These are phyloP conservation scores for Empis livida DNA, from an alignment of 2,888 invertebrate genomes.

Conservation along the genomic window DNA sequence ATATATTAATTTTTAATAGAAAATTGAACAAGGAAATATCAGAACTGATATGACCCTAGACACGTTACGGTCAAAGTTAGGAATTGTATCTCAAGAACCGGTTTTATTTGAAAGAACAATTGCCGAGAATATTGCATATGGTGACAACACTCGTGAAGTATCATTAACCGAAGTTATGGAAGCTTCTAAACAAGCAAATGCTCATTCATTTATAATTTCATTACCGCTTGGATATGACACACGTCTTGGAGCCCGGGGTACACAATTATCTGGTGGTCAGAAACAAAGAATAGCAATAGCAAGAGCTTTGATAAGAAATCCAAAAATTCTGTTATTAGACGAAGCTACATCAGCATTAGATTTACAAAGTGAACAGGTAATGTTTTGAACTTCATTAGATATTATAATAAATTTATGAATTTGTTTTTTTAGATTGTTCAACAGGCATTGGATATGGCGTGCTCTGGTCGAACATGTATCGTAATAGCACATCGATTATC, in stretches of 20 bases:
- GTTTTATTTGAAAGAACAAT: slow-evolving; percentile 71
- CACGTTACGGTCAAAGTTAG: slow-evolving; percentile 58
- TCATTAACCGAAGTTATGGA: slow-evolving; percentile 57
- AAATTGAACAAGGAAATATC: slow-evolving; percentile 44
- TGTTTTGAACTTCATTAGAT: neutral
- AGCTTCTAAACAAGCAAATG: slow-evolving; percentile 64
- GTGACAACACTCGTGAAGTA: slow-evolving; percentile 56
- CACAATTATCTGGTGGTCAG: slow-evolving; percentile 73
- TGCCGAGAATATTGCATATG: slow-evolving; percentile 77
- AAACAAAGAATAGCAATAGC: slow-evolving; percentile 80
- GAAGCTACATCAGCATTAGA: slow-evolving; percentile 73
- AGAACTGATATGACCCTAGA: slow-evolving; percentile 46
- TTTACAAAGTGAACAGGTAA: slow-evolving; percentile 59
- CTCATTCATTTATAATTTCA: slow-evolving; percentile 60
- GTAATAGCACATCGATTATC: slow-evolving; percentile 78
- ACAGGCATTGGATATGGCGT: slow-evolving; percentile 71
- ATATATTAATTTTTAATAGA: slow-evolving; percentile 20
- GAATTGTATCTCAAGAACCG: slow-evolving; percentile 78
- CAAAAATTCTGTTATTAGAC: slow-evolving; percentile 56
- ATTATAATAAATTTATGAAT: neutral
- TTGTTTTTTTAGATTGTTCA: slow-evolving; percentile 54
- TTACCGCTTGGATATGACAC: slow-evolving; percentile 68
- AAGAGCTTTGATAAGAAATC: slow-evolving; percentile 60
- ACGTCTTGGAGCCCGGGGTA: slow-evolving; percentile 60
- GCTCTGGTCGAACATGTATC: slow-evolving; percentile 68